A percentile compares a stretch with the other conserved stretches of the same genome.
These are phyloP conservation scores for Tuta absoluta DNA, from an alignment of 2,888 invertebrate genomes.

Conservation along the genomic window DNA sequence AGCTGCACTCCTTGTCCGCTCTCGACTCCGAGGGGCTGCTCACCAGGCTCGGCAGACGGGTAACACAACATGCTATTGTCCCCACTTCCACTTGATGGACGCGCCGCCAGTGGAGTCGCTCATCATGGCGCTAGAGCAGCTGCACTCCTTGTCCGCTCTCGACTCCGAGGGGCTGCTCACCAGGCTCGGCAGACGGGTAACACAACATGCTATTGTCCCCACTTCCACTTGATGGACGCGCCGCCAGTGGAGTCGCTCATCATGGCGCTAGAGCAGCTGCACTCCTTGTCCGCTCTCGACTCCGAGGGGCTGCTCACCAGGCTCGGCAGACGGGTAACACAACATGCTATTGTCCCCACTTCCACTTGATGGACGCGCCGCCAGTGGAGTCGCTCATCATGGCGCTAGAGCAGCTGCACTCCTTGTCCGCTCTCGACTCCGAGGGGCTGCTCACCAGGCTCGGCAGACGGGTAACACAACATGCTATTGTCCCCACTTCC, in stretches of 20 bases:
- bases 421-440: constrained; percentile 87
- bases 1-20: constrained; percentile 97
- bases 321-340: constrained; percentile 85
- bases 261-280: constrained; percentile 98
- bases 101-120: constrained; percentile 98
- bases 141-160: constrained; percentile 95
- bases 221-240: constrained; percentile 99
- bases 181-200: constrained; percentile 87
- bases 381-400: constrained; percentile 98
- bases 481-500: constrained; percentile 87
- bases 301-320: constrained; percentile 79
- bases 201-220: constrained; percentile 68
- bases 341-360: constrained; percentile 83
- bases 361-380: constrained; percentile 99
- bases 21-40: constrained; percentile 96
- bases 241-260: constrained; percentile 98
- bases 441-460: constrained; percentile 83
- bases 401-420: constrained; percentile 98
- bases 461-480: constrained; percentile 83
- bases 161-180: constrained; percentile 72
- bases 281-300: constrained; percentile 91
- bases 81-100: constrained; percentile 99
- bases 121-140: constrained; percentile 98
- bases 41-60: constrained; percentile 89
- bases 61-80: constrained; percentile 42